Conservation (phyloP, 2,113 vertebrate genomes). For the Emydura subglobosa region DNA sequence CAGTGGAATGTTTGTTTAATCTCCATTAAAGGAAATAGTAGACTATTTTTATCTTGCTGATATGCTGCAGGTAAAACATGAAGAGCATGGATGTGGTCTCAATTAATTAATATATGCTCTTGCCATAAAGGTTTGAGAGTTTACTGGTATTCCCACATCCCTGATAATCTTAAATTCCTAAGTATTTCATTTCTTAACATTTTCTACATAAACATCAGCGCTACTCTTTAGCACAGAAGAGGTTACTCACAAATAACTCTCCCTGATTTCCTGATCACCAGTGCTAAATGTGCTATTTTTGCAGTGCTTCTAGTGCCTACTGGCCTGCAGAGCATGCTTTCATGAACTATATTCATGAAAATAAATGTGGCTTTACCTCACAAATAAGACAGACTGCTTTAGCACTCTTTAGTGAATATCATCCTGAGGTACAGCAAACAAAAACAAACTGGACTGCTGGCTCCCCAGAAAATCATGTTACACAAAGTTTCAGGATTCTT, state of each 20-base stretch:
- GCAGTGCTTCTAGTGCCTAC: accelerated
- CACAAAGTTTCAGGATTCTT: neutral
- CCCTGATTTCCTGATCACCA: neutral
- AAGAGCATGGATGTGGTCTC: neutral
- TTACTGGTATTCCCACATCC: neutral
- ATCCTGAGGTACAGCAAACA: neutral
- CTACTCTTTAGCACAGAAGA: neutral
- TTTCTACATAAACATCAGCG: neutral
- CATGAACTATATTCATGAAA: neutral
- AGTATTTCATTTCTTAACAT: neutral
- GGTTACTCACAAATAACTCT: neutral
- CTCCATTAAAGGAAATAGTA: neutral
- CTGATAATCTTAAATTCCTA: neutral
- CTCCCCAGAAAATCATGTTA: accelerated
- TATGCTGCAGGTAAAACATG: neutral
- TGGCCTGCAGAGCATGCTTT: neutral
- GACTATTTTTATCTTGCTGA: neutral
- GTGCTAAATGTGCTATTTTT: neutral
- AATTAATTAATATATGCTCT: neutral
- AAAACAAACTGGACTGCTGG: neutral
- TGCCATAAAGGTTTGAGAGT: neutral
- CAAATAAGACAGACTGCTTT: neutral
- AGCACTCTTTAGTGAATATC: neutral
- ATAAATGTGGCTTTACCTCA: neutral
- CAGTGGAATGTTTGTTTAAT: neutral